A percentile compares a stretch with the other conserved stretches of the same genome.
Evolutionary conservation across 2,888 invertebrate species (phyloP).

Genomic region (Nycteola revayana): DNA sequence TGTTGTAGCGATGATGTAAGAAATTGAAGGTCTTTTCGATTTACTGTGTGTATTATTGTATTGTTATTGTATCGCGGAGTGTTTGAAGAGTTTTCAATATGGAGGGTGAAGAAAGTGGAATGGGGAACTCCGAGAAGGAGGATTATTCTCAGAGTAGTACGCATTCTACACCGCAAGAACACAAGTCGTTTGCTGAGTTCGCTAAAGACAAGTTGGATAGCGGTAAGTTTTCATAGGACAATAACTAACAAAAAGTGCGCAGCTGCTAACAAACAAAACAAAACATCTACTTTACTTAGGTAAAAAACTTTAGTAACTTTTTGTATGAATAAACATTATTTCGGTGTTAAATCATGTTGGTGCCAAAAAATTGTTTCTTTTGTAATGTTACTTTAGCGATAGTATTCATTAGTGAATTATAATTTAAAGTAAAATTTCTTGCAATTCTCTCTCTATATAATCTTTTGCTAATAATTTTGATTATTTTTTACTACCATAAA

Average conservation of each 20-base stretch:
- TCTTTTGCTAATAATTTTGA: too few relatives aligned
- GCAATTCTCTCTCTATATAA: too few relatives aligned
- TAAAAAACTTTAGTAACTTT: too few relatives aligned
- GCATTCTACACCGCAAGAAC: conserved; percentile 73
- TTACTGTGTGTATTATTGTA: conserved; percentile 47
- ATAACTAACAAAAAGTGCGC: conserved; percentile 6
- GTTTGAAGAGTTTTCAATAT: conserved; percentile 40
- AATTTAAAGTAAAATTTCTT: too few relatives aligned
- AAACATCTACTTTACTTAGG: too few relatives aligned
- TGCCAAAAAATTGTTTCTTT: too few relatives aligned
- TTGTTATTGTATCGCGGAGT: conserved; percentile 44
- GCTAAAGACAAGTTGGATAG: conserved; percentile 77
- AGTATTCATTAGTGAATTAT: too few relatives aligned
- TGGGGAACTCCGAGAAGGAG: conserved; percentile 61
- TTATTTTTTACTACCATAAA: too few relatives aligned
- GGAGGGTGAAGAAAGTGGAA: conserved; percentile 61
- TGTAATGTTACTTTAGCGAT: too few relatives aligned
- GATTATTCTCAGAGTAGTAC: conserved; percentile 66
- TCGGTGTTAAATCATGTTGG: too few relatives aligned
- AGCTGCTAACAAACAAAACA: too few relatives aligned
- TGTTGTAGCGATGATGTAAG: conserved; percentile 79
- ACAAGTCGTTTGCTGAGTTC: conserved; percentile 73
- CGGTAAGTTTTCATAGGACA: conserved; percentile 45
- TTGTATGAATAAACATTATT: too few relatives aligned
- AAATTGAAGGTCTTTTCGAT: conserved; percentile 54